These are phyloP conservation scores for Procambarus clarkii DNA, from an alignment of 1,140 invertebrate genomes.

Conservation along the genomic window DNA sequence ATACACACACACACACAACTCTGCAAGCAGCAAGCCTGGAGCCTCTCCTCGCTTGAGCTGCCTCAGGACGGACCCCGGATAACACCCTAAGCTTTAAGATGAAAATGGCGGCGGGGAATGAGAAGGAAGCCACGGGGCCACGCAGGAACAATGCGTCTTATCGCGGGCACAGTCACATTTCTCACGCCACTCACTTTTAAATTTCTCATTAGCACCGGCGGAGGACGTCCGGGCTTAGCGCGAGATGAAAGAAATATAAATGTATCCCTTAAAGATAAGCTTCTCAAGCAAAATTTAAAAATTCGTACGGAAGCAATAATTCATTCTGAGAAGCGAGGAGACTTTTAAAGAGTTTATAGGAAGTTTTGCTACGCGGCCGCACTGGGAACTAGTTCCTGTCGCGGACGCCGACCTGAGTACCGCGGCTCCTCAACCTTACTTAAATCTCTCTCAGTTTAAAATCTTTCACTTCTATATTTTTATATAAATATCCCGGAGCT, in stretches of 20 bases:
- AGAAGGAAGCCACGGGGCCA: too few relatives aligned
- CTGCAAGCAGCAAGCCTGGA: too few relatives aligned
- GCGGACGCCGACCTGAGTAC: not conserved
- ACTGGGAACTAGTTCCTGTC: not conserved
- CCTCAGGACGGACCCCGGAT: too few relatives aligned
- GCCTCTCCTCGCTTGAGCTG: too few relatives aligned
- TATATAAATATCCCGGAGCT: too few relatives aligned
- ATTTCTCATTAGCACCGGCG: not conserved
- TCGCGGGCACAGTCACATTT: too few relatives aligned
- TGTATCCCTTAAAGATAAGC: slow-evolving; percentile 16
- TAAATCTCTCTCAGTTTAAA: too few relatives aligned
- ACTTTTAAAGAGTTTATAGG: not conserved
- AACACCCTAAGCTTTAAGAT: too few relatives aligned
- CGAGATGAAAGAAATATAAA: not conserved
- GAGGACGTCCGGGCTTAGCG: not conserved
- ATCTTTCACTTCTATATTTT: too few relatives aligned
- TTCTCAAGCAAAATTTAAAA: not conserved
- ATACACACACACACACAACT: too few relatives aligned
- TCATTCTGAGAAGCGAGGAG: not conserved
- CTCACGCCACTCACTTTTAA: not conserved
- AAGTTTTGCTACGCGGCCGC: not conserved
- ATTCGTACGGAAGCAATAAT: slow-evolving; percentile 9
- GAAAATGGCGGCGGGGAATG: too few relatives aligned
- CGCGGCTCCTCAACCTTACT: not conserved
- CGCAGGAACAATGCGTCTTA: too few relatives aligned